Conservation (phyloP, 2,888 invertebrate species). For the Julus scanicus region DNA sequence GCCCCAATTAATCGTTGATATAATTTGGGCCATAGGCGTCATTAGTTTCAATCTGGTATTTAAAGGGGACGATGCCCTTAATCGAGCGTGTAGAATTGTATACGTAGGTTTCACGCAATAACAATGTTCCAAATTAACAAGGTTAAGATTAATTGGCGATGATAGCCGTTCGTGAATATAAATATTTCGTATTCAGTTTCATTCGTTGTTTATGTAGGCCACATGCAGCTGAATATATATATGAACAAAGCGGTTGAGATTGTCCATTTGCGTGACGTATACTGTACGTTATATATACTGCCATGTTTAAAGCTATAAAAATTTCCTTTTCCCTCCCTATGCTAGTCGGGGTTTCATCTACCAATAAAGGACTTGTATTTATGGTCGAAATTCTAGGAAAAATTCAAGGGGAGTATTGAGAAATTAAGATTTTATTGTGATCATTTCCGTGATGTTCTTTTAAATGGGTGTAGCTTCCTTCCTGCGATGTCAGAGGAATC, state of each 20-base stretch:
- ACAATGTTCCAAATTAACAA: neutral
- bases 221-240: neutral
- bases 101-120: neutral
- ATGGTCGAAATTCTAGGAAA: neutral
- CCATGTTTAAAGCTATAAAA: neutral
- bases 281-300: neutral
- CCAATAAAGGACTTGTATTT: neutral
- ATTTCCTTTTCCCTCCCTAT: neutral
- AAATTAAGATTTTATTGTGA: neutral
- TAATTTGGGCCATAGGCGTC: slow-evolving; percentile 1
- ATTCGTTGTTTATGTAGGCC: neutral
- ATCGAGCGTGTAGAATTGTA: neutral
- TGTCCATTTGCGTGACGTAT: neutral
- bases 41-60: neutral
- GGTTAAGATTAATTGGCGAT: neutral
- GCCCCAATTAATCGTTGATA: neutral
- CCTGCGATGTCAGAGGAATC: neutral
- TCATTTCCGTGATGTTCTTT: neutral
- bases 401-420: neutral
- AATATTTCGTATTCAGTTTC: neutral
- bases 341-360: neutral
- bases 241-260: neutral
- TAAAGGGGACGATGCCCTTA: neutral
- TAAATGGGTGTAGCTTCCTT: neutral
- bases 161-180: neutral